Evolutionary conservation across 1,140 invertebrate genomes (phyloP), one percentile per base, ranked within the genome.

Genomic region (Hyphantria cunea): DNA sequence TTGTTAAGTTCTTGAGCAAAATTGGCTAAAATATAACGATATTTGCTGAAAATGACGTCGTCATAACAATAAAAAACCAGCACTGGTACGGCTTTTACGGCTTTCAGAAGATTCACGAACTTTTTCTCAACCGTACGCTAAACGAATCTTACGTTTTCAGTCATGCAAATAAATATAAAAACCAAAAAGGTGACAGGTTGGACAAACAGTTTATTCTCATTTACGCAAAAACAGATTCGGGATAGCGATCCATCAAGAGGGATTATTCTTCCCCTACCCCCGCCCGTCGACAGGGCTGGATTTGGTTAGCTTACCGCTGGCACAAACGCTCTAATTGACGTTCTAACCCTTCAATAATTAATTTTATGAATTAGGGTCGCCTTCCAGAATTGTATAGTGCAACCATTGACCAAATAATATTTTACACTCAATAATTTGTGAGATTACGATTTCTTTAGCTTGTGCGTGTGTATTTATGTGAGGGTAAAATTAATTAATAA

Each of bases 221-320:
- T 73, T 70, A 64, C 42, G 61, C 70, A 69, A 73, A 73, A 69
- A 69, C 70, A 66, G 64, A 70, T 67, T 70, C 58, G 49, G 58
- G 45, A 60, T 54, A 64, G 62, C 67, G 41, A 73, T 73, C 71
- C 67, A 73, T 73, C 71, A 73, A 55, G 58, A 51, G 45, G 65
- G 68, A 73, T 73, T 73, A 73, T 49, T 58, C 55, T 34, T 32
- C 55, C 13, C 32, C 25, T 31, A 9, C 6, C 39, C 53, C 53
- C 31, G 3, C 17, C 42, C 33, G 48, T 2, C 34, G 25, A 61
- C 58, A 61, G 58, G 37, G 41, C 13, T 39, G 58, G 48, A 61
- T 52, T 61, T 51, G 37, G 58, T 15, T 45, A 25, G 48, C 48
- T 61, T 61, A 61, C 25, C 34, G 12, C 14, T 13, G 32, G 55